Evolutionary conservation across 2,888 invertebrate genomes (phyloP).

Genomic region (Lymantria monacha): DNA sequence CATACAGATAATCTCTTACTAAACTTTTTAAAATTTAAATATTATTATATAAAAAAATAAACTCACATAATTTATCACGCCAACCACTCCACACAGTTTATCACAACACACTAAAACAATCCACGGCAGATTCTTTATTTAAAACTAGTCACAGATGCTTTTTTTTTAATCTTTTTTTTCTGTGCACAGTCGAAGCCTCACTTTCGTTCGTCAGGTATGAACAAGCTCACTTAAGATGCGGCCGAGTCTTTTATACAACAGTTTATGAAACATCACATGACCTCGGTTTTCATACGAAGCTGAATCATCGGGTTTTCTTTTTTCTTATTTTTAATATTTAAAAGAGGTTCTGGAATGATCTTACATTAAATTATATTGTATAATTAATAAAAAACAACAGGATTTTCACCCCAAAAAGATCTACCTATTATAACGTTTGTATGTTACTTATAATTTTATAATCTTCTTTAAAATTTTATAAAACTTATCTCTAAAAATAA

Average conservation of each 20-base stretch:
- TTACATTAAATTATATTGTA: neutral
- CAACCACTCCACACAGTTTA: conserved; percentile 41
- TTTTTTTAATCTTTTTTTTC: conserved; percentile 17
- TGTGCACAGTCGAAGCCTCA: conserved; percentile 18
- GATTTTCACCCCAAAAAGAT: too few relatives aligned
- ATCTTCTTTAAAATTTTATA: too few relatives aligned
- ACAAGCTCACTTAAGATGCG: conserved; percentile 34
- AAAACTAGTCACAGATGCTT: conserved; percentile 19
- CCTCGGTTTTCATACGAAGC: conserved; percentile 26
- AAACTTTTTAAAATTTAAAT: neutral
- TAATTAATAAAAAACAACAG: too few relatives aligned
- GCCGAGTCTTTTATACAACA: conserved; percentile 35
- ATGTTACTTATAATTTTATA: too few relatives aligned
- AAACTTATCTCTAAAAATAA: too few relatives aligned
- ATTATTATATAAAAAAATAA: conserved; percentile 10
- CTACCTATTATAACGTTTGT: too few relatives aligned
- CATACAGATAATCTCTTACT: neutral
- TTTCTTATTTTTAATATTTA: conserved; percentile 2
- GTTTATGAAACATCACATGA: conserved; percentile 39
- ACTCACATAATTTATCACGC: conserved; percentile 33
- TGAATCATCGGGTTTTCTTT: conserved; percentile 24
- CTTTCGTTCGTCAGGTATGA: conserved; percentile 31
- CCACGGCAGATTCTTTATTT: conserved; percentile 26
- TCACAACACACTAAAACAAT: conserved; percentile 43
- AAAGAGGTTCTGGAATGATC: neutral